Percentiles rank a stretch among this genome's conserved stretches.
Conservation (phyloP, 2,113 vertebrate genomes). For the Oryzias celebensis region DNA sequence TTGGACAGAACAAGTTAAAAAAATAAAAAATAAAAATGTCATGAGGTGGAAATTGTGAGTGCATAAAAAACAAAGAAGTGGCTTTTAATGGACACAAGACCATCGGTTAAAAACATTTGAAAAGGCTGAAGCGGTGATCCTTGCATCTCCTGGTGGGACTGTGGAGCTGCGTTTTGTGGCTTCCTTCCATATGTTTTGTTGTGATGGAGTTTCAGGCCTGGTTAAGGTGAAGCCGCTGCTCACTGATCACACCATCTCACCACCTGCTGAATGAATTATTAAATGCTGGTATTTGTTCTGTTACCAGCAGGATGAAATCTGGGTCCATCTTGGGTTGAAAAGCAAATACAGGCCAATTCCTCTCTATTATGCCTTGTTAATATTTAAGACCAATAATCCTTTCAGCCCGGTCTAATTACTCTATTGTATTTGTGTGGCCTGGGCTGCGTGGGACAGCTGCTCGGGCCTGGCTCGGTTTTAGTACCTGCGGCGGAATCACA, state of each 20-base stretch:
- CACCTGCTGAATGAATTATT: slow-evolving; percentile 50
- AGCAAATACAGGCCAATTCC: not conserved
- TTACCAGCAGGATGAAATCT: slow-evolving; percentile 15
- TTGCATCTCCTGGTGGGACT: too few species aligned
- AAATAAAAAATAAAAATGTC: too few species aligned
- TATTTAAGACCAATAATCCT: slow-evolving; percentile 43
- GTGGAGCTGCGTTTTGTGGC: too few species aligned
- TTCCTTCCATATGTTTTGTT: too few species aligned
- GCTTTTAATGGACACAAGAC: too few species aligned
- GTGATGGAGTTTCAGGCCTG: not conserved
- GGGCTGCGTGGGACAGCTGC: slow-evolving; percentile 49
- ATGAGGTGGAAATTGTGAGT: too few species aligned
- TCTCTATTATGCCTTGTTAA: slow-evolving; percentile 34
- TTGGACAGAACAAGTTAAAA: too few species aligned
- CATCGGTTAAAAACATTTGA: too few species aligned
- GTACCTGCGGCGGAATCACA: slow-evolving; percentile 34
- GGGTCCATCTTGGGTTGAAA: slow-evolving; percentile 1
- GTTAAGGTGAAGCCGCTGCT: not conserved
- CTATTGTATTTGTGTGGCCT: slow-evolving; percentile 10
- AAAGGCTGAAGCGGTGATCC: too few species aligned
- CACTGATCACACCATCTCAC: not conserved
- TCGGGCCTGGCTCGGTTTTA: slow-evolving; percentile 11
- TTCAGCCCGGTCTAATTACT: not conserved
- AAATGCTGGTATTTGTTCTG: not conserved
- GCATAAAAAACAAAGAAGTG: too few species aligned